Percentiles rank a stretch among this genome's conserved stretches.
phyloP scores from a whole-genome alignment of 2,888 invertebrate species.

The Sturmia bella region DNA sequence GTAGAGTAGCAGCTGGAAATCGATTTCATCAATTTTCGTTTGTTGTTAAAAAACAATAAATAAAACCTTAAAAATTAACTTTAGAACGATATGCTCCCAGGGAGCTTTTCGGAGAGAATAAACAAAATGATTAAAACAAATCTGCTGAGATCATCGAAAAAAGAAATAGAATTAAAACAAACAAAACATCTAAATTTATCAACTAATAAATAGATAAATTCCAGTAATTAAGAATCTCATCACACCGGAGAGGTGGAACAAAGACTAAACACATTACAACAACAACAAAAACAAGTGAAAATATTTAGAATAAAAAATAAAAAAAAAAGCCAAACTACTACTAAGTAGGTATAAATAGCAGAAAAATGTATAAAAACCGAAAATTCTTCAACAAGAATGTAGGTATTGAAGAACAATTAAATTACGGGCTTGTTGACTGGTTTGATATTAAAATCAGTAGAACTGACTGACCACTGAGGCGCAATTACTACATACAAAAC shows the following conservation, averaged over 20 bases:
- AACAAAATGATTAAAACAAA: slow-evolving; percentile 4
- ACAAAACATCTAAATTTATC: slow-evolving; percentile 12
- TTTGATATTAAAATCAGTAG: neutral
- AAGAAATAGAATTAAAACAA: slow-evolving; percentile 43
- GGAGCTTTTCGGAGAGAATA: neutral
- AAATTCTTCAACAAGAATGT: neutral
- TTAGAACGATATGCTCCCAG: neutral
- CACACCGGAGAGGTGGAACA: neutral
- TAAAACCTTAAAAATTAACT: slow-evolving; percentile 16
- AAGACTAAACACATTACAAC: neutral
- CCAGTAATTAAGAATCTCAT: slow-evolving; percentile 21
- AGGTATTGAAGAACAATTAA: slow-evolving; percentile 4
- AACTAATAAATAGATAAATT: slow-evolving; percentile 19
- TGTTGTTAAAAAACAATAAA: slow-evolving; percentile 25
- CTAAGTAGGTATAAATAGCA: neutral
- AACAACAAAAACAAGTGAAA: slow-evolving; percentile 23
- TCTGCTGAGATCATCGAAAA: slow-evolving; percentile 50
- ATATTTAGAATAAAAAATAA: slow-evolving; percentile 15
- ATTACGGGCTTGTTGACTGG: slow-evolving; percentile 11
- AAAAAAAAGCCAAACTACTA: slow-evolving; percentile 22
- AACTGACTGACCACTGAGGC: slow-evolving; percentile 14
- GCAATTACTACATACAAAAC: slow-evolving; percentile 18
- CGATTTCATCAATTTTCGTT: slow-evolving; percentile 10
- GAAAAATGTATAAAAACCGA: neutral
- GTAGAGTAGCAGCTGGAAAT: slow-evolving; percentile 43